These are phyloP conservation scores for Drosophila triauraria DNA, from an alignment of 1,140 invertebrate genomes.

Conservation along the genomic window DNA sequence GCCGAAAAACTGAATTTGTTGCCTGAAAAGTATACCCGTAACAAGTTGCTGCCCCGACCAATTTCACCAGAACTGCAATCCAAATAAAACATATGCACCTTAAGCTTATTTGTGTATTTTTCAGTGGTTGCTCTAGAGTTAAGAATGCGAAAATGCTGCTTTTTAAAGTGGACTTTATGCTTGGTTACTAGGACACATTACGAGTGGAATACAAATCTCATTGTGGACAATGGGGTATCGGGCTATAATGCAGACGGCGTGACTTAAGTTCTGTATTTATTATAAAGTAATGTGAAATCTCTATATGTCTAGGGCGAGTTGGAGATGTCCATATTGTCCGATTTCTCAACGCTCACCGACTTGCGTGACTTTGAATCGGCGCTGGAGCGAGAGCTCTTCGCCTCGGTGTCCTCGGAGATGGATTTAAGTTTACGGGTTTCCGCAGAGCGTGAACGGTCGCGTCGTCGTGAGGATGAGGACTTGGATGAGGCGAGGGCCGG, in stretches of 20 bases:
- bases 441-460: conserved; percentile 69
- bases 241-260: conserved; percentile 20
- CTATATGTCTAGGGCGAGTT: conserved; percentile 74
- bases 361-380: conserved; percentile 71
- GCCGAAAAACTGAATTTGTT: too few relatives aligned
- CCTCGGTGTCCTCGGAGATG: conserved; percentile 73
- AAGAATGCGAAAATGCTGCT: conserved; percentile 33
- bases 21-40: not conserved
- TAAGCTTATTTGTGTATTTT: conserved; percentile 29
- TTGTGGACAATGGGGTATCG: conserved; percentile 19
- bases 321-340: conserved; percentile 88
- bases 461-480: conserved; percentile 70
- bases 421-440: conserved; percentile 76
- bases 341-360: conserved; percentile 86
- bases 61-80: conserved; percentile 1
- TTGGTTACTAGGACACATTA: conserved; percentile 44
- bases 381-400: conserved; percentile 78
- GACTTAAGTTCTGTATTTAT: conserved; percentile 39
- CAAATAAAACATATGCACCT: not conserved
- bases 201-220: conserved; percentile 11
- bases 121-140: conserved; percentile 26
- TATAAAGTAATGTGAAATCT: conserved; percentile 33
- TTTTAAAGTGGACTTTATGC: conserved; percentile 43
- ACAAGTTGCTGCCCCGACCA: not conserved
- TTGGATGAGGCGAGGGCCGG: conserved; percentile 44